phyloP scores from a whole-genome alignment of 2,113 vertebrate species.

The Felis chaus region DNA sequence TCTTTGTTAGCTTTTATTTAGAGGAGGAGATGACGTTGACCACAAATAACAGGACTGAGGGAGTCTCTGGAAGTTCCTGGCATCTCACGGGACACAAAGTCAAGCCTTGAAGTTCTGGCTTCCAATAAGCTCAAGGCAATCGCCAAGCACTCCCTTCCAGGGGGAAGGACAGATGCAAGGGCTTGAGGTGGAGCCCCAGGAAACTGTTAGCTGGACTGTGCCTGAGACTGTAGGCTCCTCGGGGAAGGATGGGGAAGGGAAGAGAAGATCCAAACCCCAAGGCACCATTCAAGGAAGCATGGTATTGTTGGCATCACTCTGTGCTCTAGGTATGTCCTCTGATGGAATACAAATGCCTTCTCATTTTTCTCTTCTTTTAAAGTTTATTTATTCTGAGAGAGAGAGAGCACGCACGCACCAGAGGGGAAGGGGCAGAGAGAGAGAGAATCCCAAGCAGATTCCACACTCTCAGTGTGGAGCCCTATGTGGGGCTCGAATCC shows the following conservation, averaged over 20 bases:
- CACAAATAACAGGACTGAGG: neutral
- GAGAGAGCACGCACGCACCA: accelerated
- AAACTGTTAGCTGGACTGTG: neutral
- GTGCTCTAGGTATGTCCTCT: neutral
- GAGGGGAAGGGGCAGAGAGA: no score
- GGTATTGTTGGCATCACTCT: neutral
- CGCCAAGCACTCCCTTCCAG: neutral
- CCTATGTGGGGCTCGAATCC: no score
- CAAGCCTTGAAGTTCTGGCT: neutral
- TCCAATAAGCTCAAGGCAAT: neutral
- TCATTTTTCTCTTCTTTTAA: neutral
- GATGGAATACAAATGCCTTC: neutral
- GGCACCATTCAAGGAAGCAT: neutral
- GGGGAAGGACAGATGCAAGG: neutral
- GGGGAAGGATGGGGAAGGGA: neutral
- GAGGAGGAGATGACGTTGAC: neutral
- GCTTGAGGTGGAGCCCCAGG: neutral
- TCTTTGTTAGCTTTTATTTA: neutral
- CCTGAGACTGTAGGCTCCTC: accelerated
- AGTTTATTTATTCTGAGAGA: no score
- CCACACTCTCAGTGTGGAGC: no score
- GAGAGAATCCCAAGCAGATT: no score
- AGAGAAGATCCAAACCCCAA: neutral
- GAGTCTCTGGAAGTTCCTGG: neutral
- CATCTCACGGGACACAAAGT: neutral